Evolutionary conservation across 2,888 invertebrate species (phyloP).

Genomic region (Sclerodermus sp.): DNA sequence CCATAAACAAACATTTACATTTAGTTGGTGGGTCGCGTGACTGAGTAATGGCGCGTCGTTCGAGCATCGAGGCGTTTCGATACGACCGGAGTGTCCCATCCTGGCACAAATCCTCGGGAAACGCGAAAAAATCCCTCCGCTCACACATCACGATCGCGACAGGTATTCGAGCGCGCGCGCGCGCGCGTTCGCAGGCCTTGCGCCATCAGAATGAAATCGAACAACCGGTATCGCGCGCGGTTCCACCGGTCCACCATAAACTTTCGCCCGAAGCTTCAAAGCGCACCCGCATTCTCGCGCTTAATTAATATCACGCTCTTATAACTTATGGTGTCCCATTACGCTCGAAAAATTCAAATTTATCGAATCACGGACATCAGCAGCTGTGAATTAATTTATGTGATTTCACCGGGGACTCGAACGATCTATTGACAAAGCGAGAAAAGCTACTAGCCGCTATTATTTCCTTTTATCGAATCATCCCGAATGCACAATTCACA

Average conservation of each 20-base stretch:
- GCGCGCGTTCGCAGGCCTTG: not conserved
- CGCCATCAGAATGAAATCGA: conserved; percentile 24
- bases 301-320: no score
- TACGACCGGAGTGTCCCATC: conserved; percentile 21
- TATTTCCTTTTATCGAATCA: no score
- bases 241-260: conserved; percentile 10
- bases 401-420: no score
- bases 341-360: no score
- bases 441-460: no score
- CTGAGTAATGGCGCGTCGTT: conserved; percentile 39
- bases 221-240: conserved; percentile 14
- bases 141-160: conserved; percentile 16
- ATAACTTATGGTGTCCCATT: no score
- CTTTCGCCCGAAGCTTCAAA: conserved; percentile 15
- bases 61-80: conserved; percentile 40
- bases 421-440: no score
- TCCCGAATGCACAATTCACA: not conserved
- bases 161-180: conserved; percentile 5
- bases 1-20: conserved; percentile 56
- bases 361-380: no score
- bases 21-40: conserved; percentile 50
- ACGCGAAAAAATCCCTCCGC: conserved; percentile 14
- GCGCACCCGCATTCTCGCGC: conserved; percentile 1
- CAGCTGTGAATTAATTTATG: no score
- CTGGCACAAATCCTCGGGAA: conserved; percentile 17